phyloP scores from a whole-genome alignment of 2,113 vertebrate species.

The Percopsis transmontana region DNA sequence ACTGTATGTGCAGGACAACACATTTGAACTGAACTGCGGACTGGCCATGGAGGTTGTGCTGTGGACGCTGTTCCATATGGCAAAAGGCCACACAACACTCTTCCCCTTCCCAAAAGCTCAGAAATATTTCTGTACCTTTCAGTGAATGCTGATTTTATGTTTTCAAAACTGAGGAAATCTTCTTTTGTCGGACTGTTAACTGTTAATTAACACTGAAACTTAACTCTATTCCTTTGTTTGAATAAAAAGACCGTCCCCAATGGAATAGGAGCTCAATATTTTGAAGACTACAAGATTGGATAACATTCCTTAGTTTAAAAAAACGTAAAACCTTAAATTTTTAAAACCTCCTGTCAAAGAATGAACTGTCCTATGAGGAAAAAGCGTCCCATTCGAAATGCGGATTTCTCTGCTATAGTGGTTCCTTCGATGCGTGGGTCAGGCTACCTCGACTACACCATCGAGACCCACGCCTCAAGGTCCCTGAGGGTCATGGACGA shows the following conservation, averaged over 20 bases:
- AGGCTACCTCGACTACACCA: conserved; percentile 81
- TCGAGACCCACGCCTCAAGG: conserved; percentile 76
- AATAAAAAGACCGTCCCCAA: too few relatives aligned
- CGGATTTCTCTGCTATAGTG: conserved; percentile 75
- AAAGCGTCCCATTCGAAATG: conserved; percentile 61
- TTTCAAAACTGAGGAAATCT: too few relatives aligned
- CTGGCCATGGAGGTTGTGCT: too few relatives aligned
- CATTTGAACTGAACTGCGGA: conserved; percentile 15
- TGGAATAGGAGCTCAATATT: too few relatives aligned
- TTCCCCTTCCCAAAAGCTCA: too few relatives aligned
- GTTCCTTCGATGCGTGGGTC: conserved; percentile 80
- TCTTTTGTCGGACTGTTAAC: too few relatives aligned
- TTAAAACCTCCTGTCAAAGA: background rate
- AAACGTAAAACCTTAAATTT: background rate
- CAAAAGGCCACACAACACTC: too few relatives aligned
- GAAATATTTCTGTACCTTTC: background rate
- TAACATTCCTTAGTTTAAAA: background rate
- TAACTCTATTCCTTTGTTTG: too few relatives aligned
- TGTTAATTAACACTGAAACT: too few relatives aligned
- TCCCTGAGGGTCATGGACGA: conserved; percentile 79
- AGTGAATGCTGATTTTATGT: background rate
- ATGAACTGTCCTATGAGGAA: conserved; percentile 66
- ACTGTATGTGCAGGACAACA: conserved; percentile 26
- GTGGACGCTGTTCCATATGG: too few relatives aligned
- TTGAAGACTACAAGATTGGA: too few relatives aligned